Conservation (phyloP, 2,113 vertebrate species). For the Marcusenius ussheri region DNA sequence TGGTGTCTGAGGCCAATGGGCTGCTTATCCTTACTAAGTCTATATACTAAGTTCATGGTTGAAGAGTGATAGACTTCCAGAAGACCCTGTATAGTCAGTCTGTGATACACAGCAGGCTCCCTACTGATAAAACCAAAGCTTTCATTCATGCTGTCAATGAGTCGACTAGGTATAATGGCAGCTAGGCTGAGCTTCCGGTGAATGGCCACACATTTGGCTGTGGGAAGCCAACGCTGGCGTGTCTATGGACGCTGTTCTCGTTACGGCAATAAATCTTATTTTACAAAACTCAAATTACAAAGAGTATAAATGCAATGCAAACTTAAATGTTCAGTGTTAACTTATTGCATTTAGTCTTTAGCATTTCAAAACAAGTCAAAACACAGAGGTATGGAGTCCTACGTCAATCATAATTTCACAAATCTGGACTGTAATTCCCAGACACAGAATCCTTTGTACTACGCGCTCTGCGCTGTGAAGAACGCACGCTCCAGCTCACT, state of each 20-base stretch:
- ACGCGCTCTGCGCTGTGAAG: not conserved
- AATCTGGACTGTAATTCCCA: not conserved
- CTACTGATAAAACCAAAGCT: not conserved
- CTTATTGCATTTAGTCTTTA: not conserved
- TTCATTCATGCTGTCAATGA: not conserved
- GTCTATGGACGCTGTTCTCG: not conserved
- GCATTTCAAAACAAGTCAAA: not conserved
- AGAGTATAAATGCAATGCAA: not conserved
- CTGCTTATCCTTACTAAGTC: not conserved
- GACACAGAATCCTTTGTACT: not conserved
- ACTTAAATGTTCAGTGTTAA: not conserved
- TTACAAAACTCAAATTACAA: not conserved
- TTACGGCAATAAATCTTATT: not conserved
- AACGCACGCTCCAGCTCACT: not conserved
- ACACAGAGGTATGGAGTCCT: not conserved
- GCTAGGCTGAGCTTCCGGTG: not conserved
- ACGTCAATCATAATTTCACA: not conserved
- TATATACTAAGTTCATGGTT: not conserved
- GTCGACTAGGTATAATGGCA: not conserved
- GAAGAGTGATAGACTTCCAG: not conserved
- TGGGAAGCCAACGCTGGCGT: not conserved
- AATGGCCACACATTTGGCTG: not conserved
- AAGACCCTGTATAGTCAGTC: not conserved
- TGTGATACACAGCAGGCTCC: not conserved
- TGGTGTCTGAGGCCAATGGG: not conserved